These are phyloP conservation scores for Hyles euphorbiae DNA, from an alignment of 1,140 invertebrate species.

Conservation along the genomic window DNA sequence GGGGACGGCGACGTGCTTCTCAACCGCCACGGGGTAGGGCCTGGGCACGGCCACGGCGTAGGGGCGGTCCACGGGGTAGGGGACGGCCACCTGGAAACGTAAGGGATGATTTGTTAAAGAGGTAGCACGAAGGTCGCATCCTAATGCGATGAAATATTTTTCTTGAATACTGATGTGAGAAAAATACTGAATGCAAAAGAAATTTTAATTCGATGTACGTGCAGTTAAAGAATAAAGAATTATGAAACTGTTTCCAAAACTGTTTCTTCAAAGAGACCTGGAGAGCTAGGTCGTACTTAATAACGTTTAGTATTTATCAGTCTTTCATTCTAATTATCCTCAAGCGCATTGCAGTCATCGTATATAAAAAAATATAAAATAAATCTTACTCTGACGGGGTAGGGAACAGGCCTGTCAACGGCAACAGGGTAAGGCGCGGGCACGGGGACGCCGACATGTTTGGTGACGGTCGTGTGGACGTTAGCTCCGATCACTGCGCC, in stretches of 20 bases:
- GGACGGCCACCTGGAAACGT: slow-evolving; percentile 61
- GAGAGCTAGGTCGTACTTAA: too few relatives aligned
- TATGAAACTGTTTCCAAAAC: too few relatives aligned
- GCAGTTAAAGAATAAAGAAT: too few relatives aligned
- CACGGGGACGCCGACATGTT: slow-evolving; percentile 66
- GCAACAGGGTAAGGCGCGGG: slow-evolving; percentile 66
- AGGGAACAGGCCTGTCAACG: slow-evolving; percentile 58
- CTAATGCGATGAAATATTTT: too few relatives aligned
- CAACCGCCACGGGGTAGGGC: slow-evolving; percentile 61
- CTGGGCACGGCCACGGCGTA: slow-evolving; percentile 63
- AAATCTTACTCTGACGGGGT: slow-evolving; percentile 52
- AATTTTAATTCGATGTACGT: too few relatives aligned
- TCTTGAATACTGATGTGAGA: too few relatives aligned
- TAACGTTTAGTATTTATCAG: too few relatives aligned
- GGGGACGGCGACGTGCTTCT: slow-evolving; percentile 59
- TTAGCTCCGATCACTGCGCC: slow-evolving; percentile 58
- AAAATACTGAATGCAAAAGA: too few relatives aligned
- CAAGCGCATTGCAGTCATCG: too few relatives aligned
- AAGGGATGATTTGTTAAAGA: background rate
- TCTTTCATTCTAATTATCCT: too few relatives aligned
- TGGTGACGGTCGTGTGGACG: slow-evolving; percentile 68
- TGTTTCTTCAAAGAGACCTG: too few relatives aligned
- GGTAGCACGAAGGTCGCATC: too few relatives aligned
- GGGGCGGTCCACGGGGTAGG: slow-evolving; percentile 64
- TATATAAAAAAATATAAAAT: background rate